These are phyloP conservation scores for Anastrepha ludens DNA, from an alignment of 1,140 invertebrate genomes.

Conservation along the genomic window DNA sequence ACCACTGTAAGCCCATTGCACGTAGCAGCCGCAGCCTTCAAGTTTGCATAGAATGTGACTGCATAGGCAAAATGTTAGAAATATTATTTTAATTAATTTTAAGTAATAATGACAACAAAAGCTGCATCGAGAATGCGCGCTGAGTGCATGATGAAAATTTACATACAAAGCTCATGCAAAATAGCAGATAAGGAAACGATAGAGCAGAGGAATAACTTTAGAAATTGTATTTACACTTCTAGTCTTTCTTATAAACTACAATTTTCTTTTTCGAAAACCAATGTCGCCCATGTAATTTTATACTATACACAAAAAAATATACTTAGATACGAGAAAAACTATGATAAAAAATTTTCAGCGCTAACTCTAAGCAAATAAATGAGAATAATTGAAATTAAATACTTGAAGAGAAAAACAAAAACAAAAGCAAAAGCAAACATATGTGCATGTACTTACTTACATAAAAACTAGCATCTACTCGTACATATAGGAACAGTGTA, in stretches of 20 bases:
- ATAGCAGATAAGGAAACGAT: neutral
- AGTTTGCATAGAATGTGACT: too few relatives aligned
- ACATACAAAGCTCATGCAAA: neutral
- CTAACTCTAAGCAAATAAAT: neutral
- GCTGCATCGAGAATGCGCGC: too few relatives aligned
- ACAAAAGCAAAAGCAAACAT: neutral
- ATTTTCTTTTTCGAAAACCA: neutral
- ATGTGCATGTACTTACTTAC: neutral
- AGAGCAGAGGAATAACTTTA: neutral
- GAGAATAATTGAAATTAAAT: neutral
- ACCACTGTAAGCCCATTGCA: too few relatives aligned
- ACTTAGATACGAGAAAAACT: neutral
- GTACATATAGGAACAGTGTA: slow-evolving; percentile 2
- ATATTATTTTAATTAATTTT: too few relatives aligned
- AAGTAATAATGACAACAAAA: too few relatives aligned
- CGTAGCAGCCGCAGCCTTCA: too few relatives aligned
- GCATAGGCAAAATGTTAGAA: too few relatives aligned
- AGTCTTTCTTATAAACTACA: neutral
- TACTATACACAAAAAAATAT: neutral
- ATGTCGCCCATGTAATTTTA: slow-evolving; percentile 6
- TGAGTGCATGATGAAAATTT: too few relatives aligned
- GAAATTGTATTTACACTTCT: slow-evolving; percentile 39
- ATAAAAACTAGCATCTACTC: neutral
- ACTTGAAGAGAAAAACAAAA: too few relatives aligned
- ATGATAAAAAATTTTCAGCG: neutral